Percentiles rank a stretch among this genome's conserved stretches.
Conservation (phyloP, 2,888 invertebrate genomes). For the Epicampocera succincta region DNA sequence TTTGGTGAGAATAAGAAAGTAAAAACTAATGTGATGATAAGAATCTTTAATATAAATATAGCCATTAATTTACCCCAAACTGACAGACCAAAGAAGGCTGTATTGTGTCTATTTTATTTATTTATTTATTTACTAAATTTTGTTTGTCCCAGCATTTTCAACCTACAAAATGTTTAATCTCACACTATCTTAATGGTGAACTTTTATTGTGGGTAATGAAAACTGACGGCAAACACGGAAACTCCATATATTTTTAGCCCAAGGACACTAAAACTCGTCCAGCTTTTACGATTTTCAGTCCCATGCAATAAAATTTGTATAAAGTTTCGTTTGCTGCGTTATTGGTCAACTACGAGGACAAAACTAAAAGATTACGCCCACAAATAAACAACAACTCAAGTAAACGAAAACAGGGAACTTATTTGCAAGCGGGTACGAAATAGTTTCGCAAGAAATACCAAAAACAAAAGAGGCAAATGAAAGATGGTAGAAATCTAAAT, state of each 20-base stretch:
- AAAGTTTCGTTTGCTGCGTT: neutral
- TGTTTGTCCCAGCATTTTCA: neutral
- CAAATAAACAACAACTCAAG: no score
- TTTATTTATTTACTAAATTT: neutral
- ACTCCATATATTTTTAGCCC: conserved; percentile 48
- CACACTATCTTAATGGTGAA: conserved; percentile 32
- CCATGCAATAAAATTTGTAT: neutral
- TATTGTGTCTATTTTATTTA: neutral
- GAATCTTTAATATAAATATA: no score
- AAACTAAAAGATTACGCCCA: neutral
- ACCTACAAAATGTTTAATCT: conserved; percentile 31
- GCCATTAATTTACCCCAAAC: no score
- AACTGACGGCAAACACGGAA: conserved; percentile 61
- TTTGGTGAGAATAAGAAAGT: no score
- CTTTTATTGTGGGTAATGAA: conserved; percentile 58
- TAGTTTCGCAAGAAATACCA: no score
- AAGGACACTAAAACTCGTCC: conserved; percentile 28
- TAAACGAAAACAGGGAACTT: no score
- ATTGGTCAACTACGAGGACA: neutral
- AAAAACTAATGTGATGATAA: no score
- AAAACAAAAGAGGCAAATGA: no score
- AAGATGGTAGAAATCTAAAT: no score
- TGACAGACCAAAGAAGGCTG: no score
- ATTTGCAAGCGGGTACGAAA: no score
- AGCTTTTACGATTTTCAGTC: neutral